A percentile compares a stretch with the other conserved stretches of the same genome.
Conservation (phyloP, 53 echinoderm and acorn worm genomes). For the Stichopus horrens region DNA sequence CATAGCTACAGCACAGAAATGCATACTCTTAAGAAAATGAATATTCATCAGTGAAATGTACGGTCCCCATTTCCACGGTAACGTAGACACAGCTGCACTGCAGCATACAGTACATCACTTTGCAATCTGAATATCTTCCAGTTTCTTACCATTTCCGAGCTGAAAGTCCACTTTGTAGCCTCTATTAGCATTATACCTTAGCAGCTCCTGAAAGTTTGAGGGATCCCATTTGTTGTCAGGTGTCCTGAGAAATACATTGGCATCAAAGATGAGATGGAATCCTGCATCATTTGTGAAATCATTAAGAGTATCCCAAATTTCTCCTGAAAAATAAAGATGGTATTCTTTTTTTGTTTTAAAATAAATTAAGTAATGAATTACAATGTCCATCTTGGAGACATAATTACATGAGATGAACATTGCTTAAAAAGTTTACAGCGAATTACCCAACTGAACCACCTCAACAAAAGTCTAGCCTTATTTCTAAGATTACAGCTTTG, state of each 20-base stretch:
- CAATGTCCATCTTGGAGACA: not conserved
- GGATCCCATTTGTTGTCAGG: constrained; percentile 33
- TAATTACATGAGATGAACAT: too few species aligned
- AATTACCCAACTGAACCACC: too few species aligned
- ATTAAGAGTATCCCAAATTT: constrained; percentile 45
- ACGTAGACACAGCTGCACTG: too few species aligned
- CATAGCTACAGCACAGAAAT: too few species aligned
- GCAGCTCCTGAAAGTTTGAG: constrained; percentile 9
- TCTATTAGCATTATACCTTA: constrained; percentile 34
- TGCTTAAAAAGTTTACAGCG: too few species aligned
- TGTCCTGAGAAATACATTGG: constrained; percentile 32
- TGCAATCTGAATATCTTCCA: too few species aligned
- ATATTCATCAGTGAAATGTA: too few species aligned
- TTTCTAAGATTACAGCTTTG: too few species aligned
- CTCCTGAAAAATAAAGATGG: not conserved
- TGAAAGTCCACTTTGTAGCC: constrained; percentile 41
- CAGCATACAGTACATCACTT: too few species aligned
- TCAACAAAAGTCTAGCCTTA: too few species aligned
- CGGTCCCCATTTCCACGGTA: too few species aligned
- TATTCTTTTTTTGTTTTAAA: not conserved
- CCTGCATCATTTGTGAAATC: constrained; percentile 25
- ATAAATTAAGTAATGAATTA: not conserved
- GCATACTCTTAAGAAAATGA: too few species aligned
- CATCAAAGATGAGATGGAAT: constrained; percentile 36
- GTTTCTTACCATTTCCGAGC: constrained; percentile 44